These are phyloP conservation scores for Perognathus longimembris DNA, from an alignment of 2,113 vertebrate genomes.

Conservation along the genomic window DNA sequence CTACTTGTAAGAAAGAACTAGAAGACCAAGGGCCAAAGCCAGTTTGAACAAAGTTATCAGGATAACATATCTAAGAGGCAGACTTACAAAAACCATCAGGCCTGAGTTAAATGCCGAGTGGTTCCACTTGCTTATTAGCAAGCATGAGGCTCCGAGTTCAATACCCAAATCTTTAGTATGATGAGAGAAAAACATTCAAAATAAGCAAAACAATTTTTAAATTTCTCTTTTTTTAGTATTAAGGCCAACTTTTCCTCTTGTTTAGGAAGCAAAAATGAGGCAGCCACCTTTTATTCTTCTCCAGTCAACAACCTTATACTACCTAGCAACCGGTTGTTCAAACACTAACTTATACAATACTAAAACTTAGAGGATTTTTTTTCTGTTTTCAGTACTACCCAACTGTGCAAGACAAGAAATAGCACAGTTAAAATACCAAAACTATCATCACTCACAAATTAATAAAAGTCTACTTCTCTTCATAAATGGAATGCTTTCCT, in stretches of 20 bases:
- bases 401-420: neutral
- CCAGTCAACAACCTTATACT: neutral
- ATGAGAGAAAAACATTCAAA: too few relatives aligned
- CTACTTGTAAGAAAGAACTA: too few relatives aligned
- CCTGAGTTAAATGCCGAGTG: too few relatives aligned
- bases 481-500: neutral
- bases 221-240: neutral
- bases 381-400: neutral
- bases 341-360: neutral
- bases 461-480: neutral
- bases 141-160: too few relatives aligned
- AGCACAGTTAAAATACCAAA: neutral
- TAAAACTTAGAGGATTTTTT: constrained; percentile 26
- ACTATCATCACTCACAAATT: neutral
- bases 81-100: too few relatives aligned
- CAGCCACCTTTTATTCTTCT: neutral
- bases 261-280: neutral
- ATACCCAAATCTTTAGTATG: too few relatives aligned
- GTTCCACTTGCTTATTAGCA: too few relatives aligned
- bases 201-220: too few relatives aligned
- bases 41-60: too few relatives aligned
- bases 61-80: too few relatives aligned
- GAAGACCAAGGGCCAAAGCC: too few relatives aligned
- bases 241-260: neutral
- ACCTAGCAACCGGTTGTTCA: neutral